A percentile compares a stretch with the other conserved stretches of the same genome.
Conservation (phyloP, 1,140 invertebrate species). For the Drosophila lini region DNA sequence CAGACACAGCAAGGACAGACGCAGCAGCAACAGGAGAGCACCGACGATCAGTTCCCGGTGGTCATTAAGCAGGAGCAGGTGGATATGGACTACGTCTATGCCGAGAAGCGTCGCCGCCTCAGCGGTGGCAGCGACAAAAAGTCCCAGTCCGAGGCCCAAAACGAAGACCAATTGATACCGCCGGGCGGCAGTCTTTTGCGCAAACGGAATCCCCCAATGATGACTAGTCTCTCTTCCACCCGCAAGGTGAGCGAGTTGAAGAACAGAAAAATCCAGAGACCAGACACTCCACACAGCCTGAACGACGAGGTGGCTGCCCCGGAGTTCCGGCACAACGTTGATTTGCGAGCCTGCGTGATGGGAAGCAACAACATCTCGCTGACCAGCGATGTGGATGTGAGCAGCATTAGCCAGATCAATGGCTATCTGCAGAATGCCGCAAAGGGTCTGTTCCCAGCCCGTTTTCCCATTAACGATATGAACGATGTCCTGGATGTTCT, state of each 20-base stretch:
- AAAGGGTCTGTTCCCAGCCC: constrained; percentile 34
- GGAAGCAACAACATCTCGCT: constrained; percentile 81
- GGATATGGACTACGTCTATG: constrained; percentile 9
- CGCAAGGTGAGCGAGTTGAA: constrained; percentile 19
- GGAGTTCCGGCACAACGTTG: constrained; percentile 72
- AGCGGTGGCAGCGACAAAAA: constrained; percentile 8
- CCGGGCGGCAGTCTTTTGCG: constrained; percentile 75
- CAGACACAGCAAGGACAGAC: constrained; percentile 4
- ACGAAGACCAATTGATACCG: constrained; percentile 62
- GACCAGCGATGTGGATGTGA: constrained; percentile 35
- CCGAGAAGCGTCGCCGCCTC: constrained; percentile 29
- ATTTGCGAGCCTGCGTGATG: constrained; percentile 78
- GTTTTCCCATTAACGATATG: constrained; percentile 26
- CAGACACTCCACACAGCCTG: constrained; percentile 64
- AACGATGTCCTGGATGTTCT: constrained; percentile 70
- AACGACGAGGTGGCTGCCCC: constrained; percentile 51
- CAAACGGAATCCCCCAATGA: constrained; percentile 46
- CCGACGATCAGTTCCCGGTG: constrained; percentile 10
- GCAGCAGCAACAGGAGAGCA: background rate
- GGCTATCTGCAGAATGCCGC: constrained; percentile 74
- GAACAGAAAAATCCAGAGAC: constrained; percentile 28
- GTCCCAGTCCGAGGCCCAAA: constrained; percentile 2
- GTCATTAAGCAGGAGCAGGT: constrained; percentile 41
- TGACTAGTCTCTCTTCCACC: constrained; percentile 3
- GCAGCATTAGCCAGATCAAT: constrained; percentile 60